Conservation (phyloP, 2,888 invertebrate genomes). For the Pantelozetes paolii region DNA sequence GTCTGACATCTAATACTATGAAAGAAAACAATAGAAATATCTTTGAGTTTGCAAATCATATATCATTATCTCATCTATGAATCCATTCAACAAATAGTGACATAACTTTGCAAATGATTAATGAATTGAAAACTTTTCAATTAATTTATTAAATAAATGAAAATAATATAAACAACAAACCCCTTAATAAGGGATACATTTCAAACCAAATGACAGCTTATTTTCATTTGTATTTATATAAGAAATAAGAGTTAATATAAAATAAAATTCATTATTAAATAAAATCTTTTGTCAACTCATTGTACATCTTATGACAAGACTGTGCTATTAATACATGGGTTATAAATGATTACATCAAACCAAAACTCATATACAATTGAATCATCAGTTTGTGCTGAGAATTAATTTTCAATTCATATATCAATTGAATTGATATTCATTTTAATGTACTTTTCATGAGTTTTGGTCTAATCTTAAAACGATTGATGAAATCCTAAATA, state of each 20-base stretch:
- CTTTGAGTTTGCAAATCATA: conserved; percentile 1
- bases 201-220: background rate
- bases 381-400: too few relatives aligned
- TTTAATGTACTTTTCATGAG: background rate
- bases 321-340: too few relatives aligned
- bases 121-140: background rate
- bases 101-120: background rate
- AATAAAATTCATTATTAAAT: too few relatives aligned
- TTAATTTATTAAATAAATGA: background rate
- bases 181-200: background rate
- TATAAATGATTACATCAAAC: too few relatives aligned
- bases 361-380: too few relatives aligned
- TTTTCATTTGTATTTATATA: too few relatives aligned
- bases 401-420: too few relatives aligned
- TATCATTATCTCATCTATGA: conserved; percentile 16
- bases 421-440: background rate
- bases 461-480: background rate
- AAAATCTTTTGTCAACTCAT: too few relatives aligned
- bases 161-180: background rate
- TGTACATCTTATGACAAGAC: too few relatives aligned
- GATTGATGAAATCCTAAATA: conserved; percentile 2
- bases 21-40: background rate
- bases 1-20: background rate
- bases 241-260: too few relatives aligned
- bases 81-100: background rate